Percentiles rank a stretch among this genome's conserved stretches.
Evolutionary conservation across 2,888 invertebrate species (phyloP).

Genomic region (Agrochola lota): DNA sequence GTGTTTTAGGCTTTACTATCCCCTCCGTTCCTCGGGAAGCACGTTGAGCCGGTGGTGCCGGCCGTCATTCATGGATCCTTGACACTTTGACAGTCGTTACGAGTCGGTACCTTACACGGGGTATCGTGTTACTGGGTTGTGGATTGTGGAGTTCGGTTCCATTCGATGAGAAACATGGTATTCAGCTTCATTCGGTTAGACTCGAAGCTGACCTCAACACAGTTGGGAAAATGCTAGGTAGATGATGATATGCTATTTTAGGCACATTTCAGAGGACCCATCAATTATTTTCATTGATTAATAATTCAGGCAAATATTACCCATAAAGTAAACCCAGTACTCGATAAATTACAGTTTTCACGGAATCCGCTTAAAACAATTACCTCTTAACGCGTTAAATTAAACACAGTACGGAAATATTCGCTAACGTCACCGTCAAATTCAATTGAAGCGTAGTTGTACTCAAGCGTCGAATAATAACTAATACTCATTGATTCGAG

Average conservation of each 20-base stretch:
- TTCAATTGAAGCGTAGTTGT: constrained; percentile 15
- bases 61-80: too few relatives aligned
- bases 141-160: too few relatives aligned
- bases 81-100: background rate
- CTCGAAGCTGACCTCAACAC: background rate
- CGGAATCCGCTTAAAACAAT: constrained; percentile 12
- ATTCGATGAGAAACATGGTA: background rate
- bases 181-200: background rate
- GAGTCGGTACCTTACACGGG: background rate
- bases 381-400: constrained; percentile 22
- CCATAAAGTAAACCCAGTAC: background rate
- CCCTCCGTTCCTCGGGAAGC: too few relatives aligned
- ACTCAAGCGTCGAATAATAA: constrained; percentile 7
- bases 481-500: constrained; percentile 27
- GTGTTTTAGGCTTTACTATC: background rate
- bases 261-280: background rate
- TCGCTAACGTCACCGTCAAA: constrained; percentile 7
- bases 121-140: background rate
- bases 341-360: background rate
- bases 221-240: background rate
- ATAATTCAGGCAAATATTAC: background rate
- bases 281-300: background rate
- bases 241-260: background rate
- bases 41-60: too few relatives aligned
- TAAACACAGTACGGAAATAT: constrained; percentile 11